Base-by-base conservation (phyloP, 2,797 vertebrate species). In the Hoplostethus atlanticus region DNA sequence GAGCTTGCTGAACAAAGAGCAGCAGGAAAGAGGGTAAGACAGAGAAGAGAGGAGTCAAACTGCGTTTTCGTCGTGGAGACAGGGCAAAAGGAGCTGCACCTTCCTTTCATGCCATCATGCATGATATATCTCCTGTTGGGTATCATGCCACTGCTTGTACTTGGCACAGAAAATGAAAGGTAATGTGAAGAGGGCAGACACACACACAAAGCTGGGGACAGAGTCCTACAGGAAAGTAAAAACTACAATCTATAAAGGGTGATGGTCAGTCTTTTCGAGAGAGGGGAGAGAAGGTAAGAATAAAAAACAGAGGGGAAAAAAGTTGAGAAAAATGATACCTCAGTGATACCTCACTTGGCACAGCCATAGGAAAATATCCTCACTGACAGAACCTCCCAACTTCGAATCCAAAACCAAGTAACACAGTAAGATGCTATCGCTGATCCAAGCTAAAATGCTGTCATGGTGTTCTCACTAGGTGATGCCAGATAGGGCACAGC, bases 401-500 rank as follows among this genome's bases (percentile, higher is more conserved):
- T 36, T 8, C 38, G 28, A 63, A 8, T 47, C 47, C 44, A 67
- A n/a, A 47, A 31, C 25, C n/a, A 34, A 12, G 25, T 21, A 21
- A 21, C 1, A 25, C 51, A 25, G 51, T 28, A 15, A 13, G 51
- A 28, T 53, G 51, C 21, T 3, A 53, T 36, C 48, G 6, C 9
- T 36, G 9, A 50, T 30, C 48, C 38, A 56, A 54, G 42, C 44
- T 54, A 54, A 55, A 55, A 62, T 36, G 59, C 66, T 30, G 46
- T 66, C 44, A 40, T 30, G 52, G 28, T 53, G 55, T 69, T 66
- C 64, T 68, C 11, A 44, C 21, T 17, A 11, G 9, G 61, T 36
- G 65, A 78, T 73, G 52, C 46, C 62, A 70, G 52, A 68, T 16
- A 68, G 55, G 51, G 38, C 56, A 62, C 42, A 64, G 10, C 47